Percentiles rank a stretch among this genome's conserved stretches.
Evolutionary conservation across 2,797 vertebrate species (phyloP).

Genomic region (Propithecus deckenii): DNA sequence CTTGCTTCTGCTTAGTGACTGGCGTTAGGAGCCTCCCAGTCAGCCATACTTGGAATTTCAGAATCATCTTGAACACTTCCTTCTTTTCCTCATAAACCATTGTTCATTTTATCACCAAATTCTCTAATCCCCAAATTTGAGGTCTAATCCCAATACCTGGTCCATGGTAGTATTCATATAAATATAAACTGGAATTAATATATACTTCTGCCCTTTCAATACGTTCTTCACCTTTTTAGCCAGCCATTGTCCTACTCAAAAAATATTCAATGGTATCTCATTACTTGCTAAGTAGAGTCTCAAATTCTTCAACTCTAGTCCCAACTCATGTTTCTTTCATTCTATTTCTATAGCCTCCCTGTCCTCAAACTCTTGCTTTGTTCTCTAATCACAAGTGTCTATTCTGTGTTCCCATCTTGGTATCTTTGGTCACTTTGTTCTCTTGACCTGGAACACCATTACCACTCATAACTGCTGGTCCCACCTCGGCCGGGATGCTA

Average conservation of each 20-base stretch:
- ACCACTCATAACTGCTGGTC: not conserved
- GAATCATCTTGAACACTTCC: not conserved
- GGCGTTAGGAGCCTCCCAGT: not conserved
- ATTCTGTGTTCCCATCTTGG: not conserved
- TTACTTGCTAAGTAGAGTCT: not conserved
- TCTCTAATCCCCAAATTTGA: not conserved
- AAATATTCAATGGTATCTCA: not conserved
- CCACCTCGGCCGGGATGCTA: not conserved
- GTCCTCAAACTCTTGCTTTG: not conserved
- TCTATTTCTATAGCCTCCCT: not conserved
- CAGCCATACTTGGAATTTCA: not conserved
- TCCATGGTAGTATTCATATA: not conserved
- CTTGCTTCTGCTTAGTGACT: not conserved
- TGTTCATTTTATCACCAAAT: not conserved
- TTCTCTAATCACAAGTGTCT: not conserved
- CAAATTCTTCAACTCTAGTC: not conserved
- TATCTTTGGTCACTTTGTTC: not conserved
- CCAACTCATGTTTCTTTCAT: not conserved
- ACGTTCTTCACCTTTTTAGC: not conserved
- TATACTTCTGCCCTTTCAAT: not conserved
- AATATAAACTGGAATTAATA: slow-evolving; percentile 2
- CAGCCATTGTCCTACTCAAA: not conserved
- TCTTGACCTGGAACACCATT: not conserved
- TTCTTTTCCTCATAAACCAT: not conserved
- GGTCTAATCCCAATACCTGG: not conserved